Evolutionary conservation across 2,113 vertebrate genomes (phyloP).

Genomic region (Danio rerio): GRCz12tu NC_133191.1:34674501-34675000

Average conservation of each 20-base stretch:
- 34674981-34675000: too few relatives aligned
- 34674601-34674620: too few relatives aligned
- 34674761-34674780: too few relatives aligned
- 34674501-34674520: not conserved
- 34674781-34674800: not conserved
- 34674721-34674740: not conserved
- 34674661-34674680: not conserved
- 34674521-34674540: not conserved
- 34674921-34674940: too few relatives aligned
- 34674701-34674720: too few relatives aligned
- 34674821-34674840: not conserved
- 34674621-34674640: not conserved
- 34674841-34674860: not conserved
- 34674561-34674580: too few relatives aligned
- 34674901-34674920: too few relatives aligned
- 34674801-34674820: too few relatives aligned
- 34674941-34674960: too few relatives aligned
- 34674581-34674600: too few relatives aligned
- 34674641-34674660: not conserved
- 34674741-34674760: too few relatives aligned
- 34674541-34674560: not conserved
- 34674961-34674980: too few relatives aligned
- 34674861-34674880: not conserved
- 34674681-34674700: not conserved
- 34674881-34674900: not conserved